These are phyloP conservation scores for Sciurus vulgaris DNA, from an alignment of 2,797 vertebrate genomes.

Conservation along the genomic window DNA sequence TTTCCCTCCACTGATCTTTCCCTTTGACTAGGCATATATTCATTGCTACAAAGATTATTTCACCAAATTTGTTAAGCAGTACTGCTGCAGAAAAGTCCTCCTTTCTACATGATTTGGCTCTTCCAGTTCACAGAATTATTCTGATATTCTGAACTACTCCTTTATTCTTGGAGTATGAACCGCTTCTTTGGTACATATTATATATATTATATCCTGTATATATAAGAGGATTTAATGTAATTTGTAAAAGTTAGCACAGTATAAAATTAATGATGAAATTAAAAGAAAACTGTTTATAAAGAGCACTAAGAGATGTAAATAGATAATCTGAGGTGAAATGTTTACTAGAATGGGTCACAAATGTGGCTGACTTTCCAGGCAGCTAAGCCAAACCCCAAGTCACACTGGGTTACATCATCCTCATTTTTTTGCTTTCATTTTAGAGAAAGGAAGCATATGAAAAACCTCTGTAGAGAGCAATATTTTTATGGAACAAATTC, in stretches of 20 bases:
- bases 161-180: background rate
- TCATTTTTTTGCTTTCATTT: constrained; percentile 56
- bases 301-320: background rate
- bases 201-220: background rate
- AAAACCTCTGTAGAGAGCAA: background rate
- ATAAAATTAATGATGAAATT: constrained; percentile 3
- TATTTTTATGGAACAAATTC: background rate
- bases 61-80: background rate
- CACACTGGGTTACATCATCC: background rate
- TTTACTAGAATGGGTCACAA: background rate
- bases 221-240: background rate
- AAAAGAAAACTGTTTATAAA: constrained; percentile 32
- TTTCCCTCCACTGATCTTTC: background rate
- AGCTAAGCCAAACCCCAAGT: background rate
- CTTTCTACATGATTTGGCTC: background rate
- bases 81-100: background rate
- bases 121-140: background rate
- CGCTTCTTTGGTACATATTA: background rate
- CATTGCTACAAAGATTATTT: background rate
- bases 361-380: background rate
- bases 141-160: background rate
- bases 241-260: constrained; percentile 4
- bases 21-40: background rate
- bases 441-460: constrained; percentile 20
- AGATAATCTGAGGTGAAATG: constrained; percentile 27